Conservation (phyloP, 2,797 vertebrate species). For the Brachyalestes nurse region DNA sequence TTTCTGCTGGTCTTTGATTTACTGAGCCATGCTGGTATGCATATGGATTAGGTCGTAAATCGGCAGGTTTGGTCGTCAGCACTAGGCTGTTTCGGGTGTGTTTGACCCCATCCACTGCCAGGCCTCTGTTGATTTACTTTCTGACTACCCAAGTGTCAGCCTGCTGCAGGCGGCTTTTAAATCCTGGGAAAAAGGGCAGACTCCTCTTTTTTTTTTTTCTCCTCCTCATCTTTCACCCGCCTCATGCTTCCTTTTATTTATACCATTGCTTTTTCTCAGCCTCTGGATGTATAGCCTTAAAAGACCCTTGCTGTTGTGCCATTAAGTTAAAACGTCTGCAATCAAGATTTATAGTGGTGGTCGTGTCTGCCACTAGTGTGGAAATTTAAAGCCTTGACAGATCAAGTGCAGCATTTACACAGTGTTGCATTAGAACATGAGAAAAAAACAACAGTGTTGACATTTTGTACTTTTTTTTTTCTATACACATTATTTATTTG, state of each 20-base stretch:
- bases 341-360: slow-evolving; percentile 14
- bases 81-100: not conserved
- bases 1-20: slow-evolving; percentile 10
- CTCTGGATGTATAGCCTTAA: slow-evolving; percentile 45
- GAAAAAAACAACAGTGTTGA: not conserved
- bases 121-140: slow-evolving; percentile 61
- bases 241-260: slow-evolving; percentile 56
- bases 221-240: slow-evolving; percentile 40
- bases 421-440: not conserved
- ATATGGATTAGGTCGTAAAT: slow-evolving; percentile 24
- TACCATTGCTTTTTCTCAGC: slow-evolving; percentile 48
- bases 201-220: slow-evolving; percentile 39
- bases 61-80: not conserved
- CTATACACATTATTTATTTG: not conserved
- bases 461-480: not conserved
- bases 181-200: slow-evolving; percentile 29
- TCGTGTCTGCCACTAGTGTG: not conserved
- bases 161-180: slow-evolving; percentile 47
- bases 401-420: not conserved
- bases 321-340: slow-evolving; percentile 7
- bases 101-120: slow-evolving; percentile 35
- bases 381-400: not conserved
- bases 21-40: slow-evolving; percentile 13
- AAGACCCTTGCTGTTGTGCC: slow-evolving; percentile 10
- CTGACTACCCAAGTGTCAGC: slow-evolving; percentile 41